These are phyloP conservation scores for Drosophila subsilvestris DNA, from an alignment of 2,888 invertebrate species.

Conservation along the genomic window DNA sequence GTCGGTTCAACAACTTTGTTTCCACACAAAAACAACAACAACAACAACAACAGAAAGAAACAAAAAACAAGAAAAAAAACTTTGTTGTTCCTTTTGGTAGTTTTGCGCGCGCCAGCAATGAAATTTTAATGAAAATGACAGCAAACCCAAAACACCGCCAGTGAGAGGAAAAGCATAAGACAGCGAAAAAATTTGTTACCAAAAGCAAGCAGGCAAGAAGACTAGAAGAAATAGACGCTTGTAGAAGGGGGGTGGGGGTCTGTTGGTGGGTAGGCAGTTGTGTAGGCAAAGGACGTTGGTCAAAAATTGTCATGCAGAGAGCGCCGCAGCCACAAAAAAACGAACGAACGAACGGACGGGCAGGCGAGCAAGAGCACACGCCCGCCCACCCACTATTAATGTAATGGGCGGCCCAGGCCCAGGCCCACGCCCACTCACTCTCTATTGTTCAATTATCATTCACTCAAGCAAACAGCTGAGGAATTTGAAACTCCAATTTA, in stretches of 20 bases:
- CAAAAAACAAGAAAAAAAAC: constrained; percentile 18
- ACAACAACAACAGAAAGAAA: not conserved
- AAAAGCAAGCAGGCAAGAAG: constrained; percentile 29
- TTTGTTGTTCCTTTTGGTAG: constrained; percentile 44
- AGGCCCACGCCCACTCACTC: too few relatives aligned
- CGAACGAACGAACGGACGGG: not conserved
- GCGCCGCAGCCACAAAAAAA: not conserved
- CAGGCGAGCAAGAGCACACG: not conserved
- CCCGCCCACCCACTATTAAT: constrained; percentile 13
- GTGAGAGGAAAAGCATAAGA: constrained; percentile 2
- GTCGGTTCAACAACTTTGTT: constrained; percentile 49
- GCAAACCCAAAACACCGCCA: constrained; percentile 49
- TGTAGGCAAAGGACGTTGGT: constrained; percentile 29
- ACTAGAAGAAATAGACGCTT: not conserved
- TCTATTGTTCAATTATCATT: constrained; percentile 33
- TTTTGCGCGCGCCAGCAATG: constrained; percentile 74
- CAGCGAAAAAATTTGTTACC: constrained; percentile 41
- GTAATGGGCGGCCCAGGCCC: constrained; percentile 26
- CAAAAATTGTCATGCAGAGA: constrained; percentile 50
- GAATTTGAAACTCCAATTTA: constrained; percentile 1
- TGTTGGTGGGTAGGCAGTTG: not conserved
- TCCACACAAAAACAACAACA: not conserved
- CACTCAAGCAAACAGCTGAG: constrained; percentile 6
- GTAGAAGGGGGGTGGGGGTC: not conserved
- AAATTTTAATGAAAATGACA: constrained; percentile 78